Percentiles rank a stretch among this genome's conserved stretches.
Conservation (phyloP, 1,140 invertebrate species). For the Magallana angulata region DNA sequence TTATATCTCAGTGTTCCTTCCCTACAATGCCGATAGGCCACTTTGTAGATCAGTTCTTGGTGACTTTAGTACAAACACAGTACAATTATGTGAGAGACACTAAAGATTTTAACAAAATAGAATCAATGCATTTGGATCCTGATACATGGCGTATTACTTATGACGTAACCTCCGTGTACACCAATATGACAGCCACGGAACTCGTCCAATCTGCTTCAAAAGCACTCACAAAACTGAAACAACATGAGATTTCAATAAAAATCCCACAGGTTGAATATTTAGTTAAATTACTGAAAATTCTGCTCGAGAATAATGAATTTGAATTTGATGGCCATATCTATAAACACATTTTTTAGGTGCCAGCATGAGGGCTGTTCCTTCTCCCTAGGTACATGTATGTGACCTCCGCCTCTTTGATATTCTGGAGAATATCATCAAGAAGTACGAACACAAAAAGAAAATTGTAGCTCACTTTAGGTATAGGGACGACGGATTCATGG, state of each 20-base stretch:
- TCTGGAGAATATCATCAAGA: not conserved
- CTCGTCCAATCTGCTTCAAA: conserved; percentile 3
- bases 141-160: not conserved
- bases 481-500: not conserved
- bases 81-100: not conserved
- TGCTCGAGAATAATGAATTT: not conserved
- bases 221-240: conserved; percentile 8
- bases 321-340: not conserved
- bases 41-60: not conserved
- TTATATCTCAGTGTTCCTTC: not conserved
- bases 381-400: not conserved
- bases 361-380: not conserved
- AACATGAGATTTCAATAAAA: not conserved
- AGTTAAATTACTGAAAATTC: not conserved
- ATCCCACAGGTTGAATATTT: not conserved
- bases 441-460: not conserved
- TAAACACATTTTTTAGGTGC: not conserved
- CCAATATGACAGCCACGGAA: not conserved
- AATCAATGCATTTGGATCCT: not conserved
- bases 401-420: not conserved
- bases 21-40: not conserved
- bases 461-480: not conserved
- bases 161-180: not conserved
- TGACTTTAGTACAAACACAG: not conserved
- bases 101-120: conserved; percentile 5